Evolutionary conservation across 2,888 invertebrate species (phyloP), one percentile per base, ranked within the genome.

Genomic region (Hemaris fuciformis): DNA sequence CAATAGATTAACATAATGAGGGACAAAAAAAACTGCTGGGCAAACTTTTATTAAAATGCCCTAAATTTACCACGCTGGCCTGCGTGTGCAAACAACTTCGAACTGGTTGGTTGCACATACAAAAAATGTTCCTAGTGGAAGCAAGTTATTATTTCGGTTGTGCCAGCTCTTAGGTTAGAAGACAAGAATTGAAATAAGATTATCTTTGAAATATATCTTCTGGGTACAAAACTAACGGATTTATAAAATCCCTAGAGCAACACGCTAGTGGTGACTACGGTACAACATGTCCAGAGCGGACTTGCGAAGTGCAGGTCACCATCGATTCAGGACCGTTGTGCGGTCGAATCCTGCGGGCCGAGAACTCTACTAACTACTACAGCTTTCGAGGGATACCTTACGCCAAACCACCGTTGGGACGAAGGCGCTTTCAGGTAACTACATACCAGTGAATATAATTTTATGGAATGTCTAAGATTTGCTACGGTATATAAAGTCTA

Each of bases 311-410:
- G 65, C 59, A 41, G 31, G 34, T 60, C 61, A 48, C 48, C 56
- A 66, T 53, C 0, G 66, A 69, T 3, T 53, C 70, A 0, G 75
- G 75, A 0, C 61, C 62, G 62, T 57, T 72, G 56, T 64, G 70
- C 59, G 74, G 76, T 1, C 25, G 58, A 5, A 34, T 62, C 48
- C 62, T 66, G 1, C 8, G 7, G 18, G 68, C 66, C 0, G 68
- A 71, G 42, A 62, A 65, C n/a, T 62, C 62, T 8, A 43, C 60
- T 3, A 15, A 25, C 13, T 76, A 72, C 62, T 65, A 65, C 48
- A 72, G 71, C 60, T 76, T 70, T 64, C 59, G 67, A 7, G 71
- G 70, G 2, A 62, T 76, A 13, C 70, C 76, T 1, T 76, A 73
- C 57, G 74, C 64, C n/a, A 66, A 64, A 57, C 68, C 64, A 6